Evolutionary conservation across 37 sponge, comb jelly and placozoan species (phyloP), one percentile per base, ranked within the genome.

Genomic region (Haliclona indistincta): DNA sequence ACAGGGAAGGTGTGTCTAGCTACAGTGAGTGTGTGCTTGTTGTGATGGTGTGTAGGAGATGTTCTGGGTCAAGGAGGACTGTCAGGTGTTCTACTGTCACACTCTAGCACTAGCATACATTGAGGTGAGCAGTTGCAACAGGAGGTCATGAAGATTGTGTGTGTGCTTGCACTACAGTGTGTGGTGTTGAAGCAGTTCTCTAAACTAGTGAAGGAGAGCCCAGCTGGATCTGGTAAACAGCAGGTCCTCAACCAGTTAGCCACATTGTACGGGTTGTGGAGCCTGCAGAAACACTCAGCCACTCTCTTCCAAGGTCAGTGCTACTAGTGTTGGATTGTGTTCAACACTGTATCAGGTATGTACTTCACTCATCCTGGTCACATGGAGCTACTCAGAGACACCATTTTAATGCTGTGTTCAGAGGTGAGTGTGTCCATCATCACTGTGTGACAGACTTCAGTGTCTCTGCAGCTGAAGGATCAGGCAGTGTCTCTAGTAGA

Each of bases 401-500:
- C 82, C 22, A 84, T 95, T 35, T 44, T 95, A 17, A 22, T 20
- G 2, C 58, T 82, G 45, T 86, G 86, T 45, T 15, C 42, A 2
- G 49, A 74, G 58, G 92, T 86, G 73, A 43, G 78, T 20, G 26
- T 15, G 30, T 30, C 3, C 25, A 11, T 6, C n/a, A 58, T 58
- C 7, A 58, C n/a, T 20, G 26, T 58, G 60, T 47, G 13, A 47
- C 51, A 47, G 51, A 17, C n/a, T n/a, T n/a, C 26, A n/a, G 35
- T 39, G 23, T 10, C 23, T 79, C 45, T 61, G 5, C 78, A 96
- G 91, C 30, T 96, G 26, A 93, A 90, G 51, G 79, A 83, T 54
- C 89, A 96, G 28, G 85, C 91, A 32, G 94, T 93, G n/a, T 30
- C 83, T 17, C 63, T 96, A n/a, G 88, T 85, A 20, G 97, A 96